Base-by-base conservation (phyloP, 2,797 vertebrate species). In the Girardinus metallicus region DNA sequence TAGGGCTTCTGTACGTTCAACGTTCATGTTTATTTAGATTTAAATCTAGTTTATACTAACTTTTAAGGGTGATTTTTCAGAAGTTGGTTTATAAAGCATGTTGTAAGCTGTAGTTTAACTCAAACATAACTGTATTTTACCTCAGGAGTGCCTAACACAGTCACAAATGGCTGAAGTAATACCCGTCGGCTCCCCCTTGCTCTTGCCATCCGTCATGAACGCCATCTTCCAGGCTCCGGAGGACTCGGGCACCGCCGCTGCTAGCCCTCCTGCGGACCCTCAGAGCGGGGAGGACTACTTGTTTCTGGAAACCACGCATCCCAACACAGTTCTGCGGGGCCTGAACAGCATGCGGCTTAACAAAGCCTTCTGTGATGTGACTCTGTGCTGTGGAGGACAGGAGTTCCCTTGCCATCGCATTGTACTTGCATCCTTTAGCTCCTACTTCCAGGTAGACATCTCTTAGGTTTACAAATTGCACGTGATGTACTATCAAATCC, bases 341-440 rank as follows among this genome's bases (percentile, higher is more conserved):
- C 92, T 97, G 15, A 96, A 96, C 91, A 95, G 95, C 86, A 86
- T 97, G 55, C 90, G 96, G 41, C 95, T 96, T 84, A 96, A 96
- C 90, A 95, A 96, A 53, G 95, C 96, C 83, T 96, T 97, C 93
- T 97, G 96, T 70, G 96, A 97, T 44, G 96, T 97, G 78, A 96
- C 95, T 1, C 94, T 97, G 85, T 97, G 96, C 86, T 96, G 96
- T 3, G 96, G 96, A 0, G 96, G 96, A 1, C 95, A 96, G 83
- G 96, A 97, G 93, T 96, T 97, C 80, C 95, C 96, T 46, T 96
- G 96, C 66, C 96, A 97, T 53, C 96, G 96, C 72, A 96, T 96
- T 0, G 96, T 97, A 1, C 89, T 96, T 75, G 96, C 96, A 55
- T 96, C 96, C 47, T 96, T 96, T 76, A 97, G 96, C 94, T 95